Evolutionary conservation across 2,113 vertebrate species (phyloP).

Genomic region (Hemibagrus wyckioides): DNA sequence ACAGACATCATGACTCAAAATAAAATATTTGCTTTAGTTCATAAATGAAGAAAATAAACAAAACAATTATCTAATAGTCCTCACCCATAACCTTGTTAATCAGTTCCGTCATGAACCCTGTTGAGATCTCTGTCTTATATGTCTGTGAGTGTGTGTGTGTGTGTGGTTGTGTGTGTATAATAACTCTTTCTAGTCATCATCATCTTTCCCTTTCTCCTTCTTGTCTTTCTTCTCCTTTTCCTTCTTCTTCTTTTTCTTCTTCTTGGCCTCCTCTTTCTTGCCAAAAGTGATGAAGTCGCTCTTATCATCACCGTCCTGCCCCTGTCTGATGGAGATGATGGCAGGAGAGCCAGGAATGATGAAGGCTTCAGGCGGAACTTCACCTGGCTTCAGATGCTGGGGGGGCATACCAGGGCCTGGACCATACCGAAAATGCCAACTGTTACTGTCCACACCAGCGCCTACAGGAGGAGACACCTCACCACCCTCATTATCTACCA

Average conservation of each 20-base stretch:
- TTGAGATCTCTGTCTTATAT: constrained; percentile 77
- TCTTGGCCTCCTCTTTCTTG: constrained; percentile 98
- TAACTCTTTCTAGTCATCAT: constrained; percentile 86
- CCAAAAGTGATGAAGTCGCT: constrained; percentile 98
- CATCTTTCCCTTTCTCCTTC: constrained; percentile 94
- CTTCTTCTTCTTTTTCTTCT: constrained; percentile 99
- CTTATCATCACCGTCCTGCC: constrained; percentile 92
- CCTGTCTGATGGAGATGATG: constrained; percentile 98
- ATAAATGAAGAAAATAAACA: constrained; percentile 39
- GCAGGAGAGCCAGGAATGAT: constrained; percentile 98
- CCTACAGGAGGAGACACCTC: constrained; percentile 96
- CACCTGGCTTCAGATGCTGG: constrained; percentile 92
- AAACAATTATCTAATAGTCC: neutral
- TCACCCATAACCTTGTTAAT: constrained; percentile 47
- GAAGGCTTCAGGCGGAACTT: constrained; percentile 98
- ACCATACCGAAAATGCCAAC: constrained; percentile 98
- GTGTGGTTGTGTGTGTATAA: constrained; percentile 77
- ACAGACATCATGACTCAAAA: neutral
- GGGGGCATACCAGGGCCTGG: constrained; percentile 80
- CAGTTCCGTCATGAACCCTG: constrained; percentile 63
- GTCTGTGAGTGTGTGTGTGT: constrained; percentile 73
- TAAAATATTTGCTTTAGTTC: neutral
- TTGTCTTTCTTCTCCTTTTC: constrained; percentile 93
- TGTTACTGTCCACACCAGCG: constrained; percentile 97
- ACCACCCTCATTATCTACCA: constrained; percentile 91